Evolutionary conservation across 2,888 invertebrate genomes (phyloP), one percentile per base, ranked within the genome.

Genomic region (Argyra leucocephala): DNA sequence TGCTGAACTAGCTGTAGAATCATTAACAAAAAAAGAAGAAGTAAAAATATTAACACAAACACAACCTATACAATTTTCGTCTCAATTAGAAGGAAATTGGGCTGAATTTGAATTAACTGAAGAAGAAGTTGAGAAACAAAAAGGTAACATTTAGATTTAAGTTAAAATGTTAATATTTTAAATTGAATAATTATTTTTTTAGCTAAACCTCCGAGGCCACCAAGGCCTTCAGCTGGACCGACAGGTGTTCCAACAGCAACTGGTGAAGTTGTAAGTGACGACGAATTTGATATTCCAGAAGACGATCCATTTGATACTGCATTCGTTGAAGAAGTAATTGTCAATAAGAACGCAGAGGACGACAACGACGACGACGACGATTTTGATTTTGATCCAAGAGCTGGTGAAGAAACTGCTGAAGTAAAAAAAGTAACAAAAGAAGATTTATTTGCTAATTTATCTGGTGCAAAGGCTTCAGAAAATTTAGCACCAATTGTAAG

Each of bases 221-320:
- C 75, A 12, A 67, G 69, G n/a, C 78, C 80, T 48, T 78, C 81
- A 31, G 75, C 73, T 7, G 73, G 81, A 70, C 74, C 80, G 72
- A 18, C 75, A 12, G 58, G 6, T 22, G 6, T 22, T 6, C 22
- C 3, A 21, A 12, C 22, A 58, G 22, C 12, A 5, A 12, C n/a
- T 6, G 18, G 4, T 22, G 58, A 58, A 10, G 48, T 18, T 18
- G 12, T 48, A 48, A 58, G 22, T 58, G 76, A 77, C 63, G 74
- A 81, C 69, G 85, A 83, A 69, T 83, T 85, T 73, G 86, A 85
- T 72, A 69, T 74, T 58, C 81, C 81, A 63, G 92, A 76, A 65
- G 78, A 77, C 75, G 80, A 93, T 83, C 93, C 93, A 0, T 93
- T 93, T 73, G 92, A 93, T 74, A 93, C 93, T 23, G 86, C 89